Base-by-base conservation (phyloP, 2,797 vertebrate species). In the Hoplostethus atlanticus region DNA sequence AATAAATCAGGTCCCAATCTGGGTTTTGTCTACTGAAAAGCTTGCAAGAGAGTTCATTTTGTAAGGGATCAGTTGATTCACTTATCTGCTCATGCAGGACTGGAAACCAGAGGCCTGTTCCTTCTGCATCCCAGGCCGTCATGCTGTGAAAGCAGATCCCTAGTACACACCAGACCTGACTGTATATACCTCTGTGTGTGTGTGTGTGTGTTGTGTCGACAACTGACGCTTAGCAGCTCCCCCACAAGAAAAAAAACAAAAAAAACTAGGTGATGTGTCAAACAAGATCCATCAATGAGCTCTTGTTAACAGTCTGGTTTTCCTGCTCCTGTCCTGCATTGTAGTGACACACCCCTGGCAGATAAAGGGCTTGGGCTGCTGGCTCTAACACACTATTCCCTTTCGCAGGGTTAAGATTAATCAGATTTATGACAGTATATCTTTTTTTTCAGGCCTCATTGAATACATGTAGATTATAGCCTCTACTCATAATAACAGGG, bases 321-420 rank as follows among this genome's bases (percentile, higher is more conserved):
- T 3, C 54, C 31, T 61, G 73, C 73, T 71, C 50, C 56, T 57
- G 53, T 28, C 25, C 59, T 71, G 62, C 60, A 15, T 73, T 76
- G 63, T 31, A 79, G 76, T 80, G 73, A 80, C 83, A 76, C 75
- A 28, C 28, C 76, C 77, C 63, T 64, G 68, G 76, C 55, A 71
- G 51, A 80, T 54, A 31, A 30, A 68, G 55, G 68, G n/a, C 59
- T 68, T 8, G 53, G 78, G 64, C 79, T 31, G 53, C 67, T 38
- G 70, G 42, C 69, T 71, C 38, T 30, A 62, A 13, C 48, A 6
- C 66, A 72, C 83, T 81, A 81, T 67, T 63, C 38, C 48, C 44
- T 67, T 67, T 56, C 65, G 67, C 52, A 13, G 31, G 28, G 72
- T 60, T 69, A 56, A 74, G 53, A 68, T 77, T 46, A 81, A 85